Conservation (phyloP, 35 echinoderm and acorn worm genomes). For the Nesometra sesokonis region DNA sequence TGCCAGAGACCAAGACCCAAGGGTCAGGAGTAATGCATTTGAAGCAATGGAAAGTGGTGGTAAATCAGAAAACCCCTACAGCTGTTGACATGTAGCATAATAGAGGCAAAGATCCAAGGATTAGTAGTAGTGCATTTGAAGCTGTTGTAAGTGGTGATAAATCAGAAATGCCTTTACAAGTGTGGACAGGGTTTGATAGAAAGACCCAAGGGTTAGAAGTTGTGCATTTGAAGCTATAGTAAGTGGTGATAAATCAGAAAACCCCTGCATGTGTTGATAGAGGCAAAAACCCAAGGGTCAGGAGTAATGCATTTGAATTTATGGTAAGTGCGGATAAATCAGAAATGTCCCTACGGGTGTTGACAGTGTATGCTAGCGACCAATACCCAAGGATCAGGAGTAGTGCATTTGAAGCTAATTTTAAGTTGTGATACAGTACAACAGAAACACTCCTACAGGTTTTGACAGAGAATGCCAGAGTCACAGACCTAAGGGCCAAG, state of each 20-base stretch:
- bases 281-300: slow-evolving; percentile 21
- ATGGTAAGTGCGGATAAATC: slow-evolving; percentile 28
- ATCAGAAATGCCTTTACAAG: too few species aligned
- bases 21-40: slow-evolving; percentile 71
- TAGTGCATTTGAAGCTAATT: slow-evolving; percentile 66
- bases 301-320: slow-evolving; percentile 4
- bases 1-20: slow-evolving; percentile 67
- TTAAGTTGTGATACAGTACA: too few species aligned
- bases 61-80: slow-evolving; percentile 36
- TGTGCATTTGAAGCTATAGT: too few species aligned
- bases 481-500: slow-evolving; percentile 73
- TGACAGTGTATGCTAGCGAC: slow-evolving; percentile 61
- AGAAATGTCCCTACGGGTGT: slow-evolving; percentile 37
- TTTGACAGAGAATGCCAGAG: slow-evolving; percentile 52
- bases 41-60: slow-evolving; percentile 62
- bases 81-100: slow-evolving; percentile 54
- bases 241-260: slow-evolving; percentile 29
- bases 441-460: slow-evolving; percentile 40
- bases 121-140: slow-evolving; percentile 64
- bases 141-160: slow-evolving; percentile 78
- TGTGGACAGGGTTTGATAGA: too few species aligned
- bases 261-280: too few species aligned
- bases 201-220: too few species aligned
- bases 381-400: slow-evolving; percentile 75
- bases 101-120: slow-evolving; percentile 66